Evolutionary conservation across 1,140 invertebrate species (phyloP), one percentile per base, ranked within the genome.

Genomic region (Drosophila pseudoananassae): DNA sequence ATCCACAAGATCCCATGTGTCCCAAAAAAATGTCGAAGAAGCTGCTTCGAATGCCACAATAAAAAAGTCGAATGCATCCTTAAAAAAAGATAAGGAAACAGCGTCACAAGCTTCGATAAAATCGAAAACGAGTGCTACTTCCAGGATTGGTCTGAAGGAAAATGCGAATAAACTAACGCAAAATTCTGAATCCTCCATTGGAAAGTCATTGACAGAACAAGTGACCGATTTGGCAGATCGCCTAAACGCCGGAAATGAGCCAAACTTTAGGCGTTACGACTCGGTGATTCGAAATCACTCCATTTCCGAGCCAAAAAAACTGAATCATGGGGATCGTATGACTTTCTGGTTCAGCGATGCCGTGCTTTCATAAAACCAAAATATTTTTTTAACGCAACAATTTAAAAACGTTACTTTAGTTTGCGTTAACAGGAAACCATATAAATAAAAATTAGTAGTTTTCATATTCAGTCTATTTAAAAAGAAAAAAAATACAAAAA

Each of bases 291-390:
- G 61, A 3, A 64, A 73, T 8, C 58, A 53, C 15, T 57, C 78
- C 0, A 66, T 31, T 5, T 53, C 9, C 2, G 61, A 78, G 5
- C 82, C 82, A 0, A 1, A 53, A 8, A 78, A 64, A 10, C 46
- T 31, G 1, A 71, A 14, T 3, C 29, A 76, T 0, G 64, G 76
- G 3, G 75, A 87, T 64, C 82, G 82, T 6, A 87, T 87, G 78
- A 31, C 82, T 5, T 46, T 75, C 29, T 88, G 83, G 82, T 82
- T 60, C 36, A 82, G 65, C 51, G 78, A 87, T 14, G 70, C 83
- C 2, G 69, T 88, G 0, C 78, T 87, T 6, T 87, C 83, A 15
- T 87, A 84, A 23, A 4, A 27, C 25, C 6, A 6, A 40, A 12
- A 7, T 1, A 12, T 2, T 6, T 3, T 4, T 7, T 15, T 7